These are phyloP conservation scores for Anguilla japonica DNA, from an alignment of 2,113 vertebrate genomes.

Conservation along the genomic window DNA sequence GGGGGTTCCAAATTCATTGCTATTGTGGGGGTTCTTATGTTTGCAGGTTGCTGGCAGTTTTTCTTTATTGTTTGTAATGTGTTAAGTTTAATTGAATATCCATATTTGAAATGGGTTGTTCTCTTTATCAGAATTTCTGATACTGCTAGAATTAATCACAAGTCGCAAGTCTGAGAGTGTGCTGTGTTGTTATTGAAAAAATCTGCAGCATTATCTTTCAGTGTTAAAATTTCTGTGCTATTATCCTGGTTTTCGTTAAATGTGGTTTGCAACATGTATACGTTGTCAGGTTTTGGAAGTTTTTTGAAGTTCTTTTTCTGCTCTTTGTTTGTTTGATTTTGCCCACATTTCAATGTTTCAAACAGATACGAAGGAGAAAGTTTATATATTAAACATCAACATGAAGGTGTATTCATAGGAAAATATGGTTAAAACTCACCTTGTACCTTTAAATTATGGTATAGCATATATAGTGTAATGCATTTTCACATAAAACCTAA, in stretches of 20 bases:
- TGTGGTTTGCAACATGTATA: neutral
- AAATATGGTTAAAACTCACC: neutral
- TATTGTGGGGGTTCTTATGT: neutral
- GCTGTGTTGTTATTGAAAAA: neutral
- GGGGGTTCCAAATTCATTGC: no score
- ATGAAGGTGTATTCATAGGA: neutral
- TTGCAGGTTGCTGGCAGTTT: neutral
- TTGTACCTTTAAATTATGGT: neutral
- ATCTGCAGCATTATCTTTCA: no score
- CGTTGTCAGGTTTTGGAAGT: no score
- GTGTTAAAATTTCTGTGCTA: no score
- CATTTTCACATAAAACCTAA: neutral
- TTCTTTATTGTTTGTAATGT: constrained; percentile 37
- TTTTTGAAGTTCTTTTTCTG: neutral
- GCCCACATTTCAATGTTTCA: neutral
- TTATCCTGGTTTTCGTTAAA: neutral
- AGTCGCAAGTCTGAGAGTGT: neutral
- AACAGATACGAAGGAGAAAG: neutral
- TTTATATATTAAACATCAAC: neutral
- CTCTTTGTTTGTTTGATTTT: neutral
- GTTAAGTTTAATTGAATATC: constrained; percentile 35
- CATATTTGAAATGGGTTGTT: constrained; percentile 26
- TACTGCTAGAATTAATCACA: neutral
- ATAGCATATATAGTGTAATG: neutral
- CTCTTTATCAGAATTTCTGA: neutral